These are phyloP conservation scores for Protodeltote pygarga DNA, from an alignment of 2,888 invertebrate species.

Conservation along the genomic window DNA sequence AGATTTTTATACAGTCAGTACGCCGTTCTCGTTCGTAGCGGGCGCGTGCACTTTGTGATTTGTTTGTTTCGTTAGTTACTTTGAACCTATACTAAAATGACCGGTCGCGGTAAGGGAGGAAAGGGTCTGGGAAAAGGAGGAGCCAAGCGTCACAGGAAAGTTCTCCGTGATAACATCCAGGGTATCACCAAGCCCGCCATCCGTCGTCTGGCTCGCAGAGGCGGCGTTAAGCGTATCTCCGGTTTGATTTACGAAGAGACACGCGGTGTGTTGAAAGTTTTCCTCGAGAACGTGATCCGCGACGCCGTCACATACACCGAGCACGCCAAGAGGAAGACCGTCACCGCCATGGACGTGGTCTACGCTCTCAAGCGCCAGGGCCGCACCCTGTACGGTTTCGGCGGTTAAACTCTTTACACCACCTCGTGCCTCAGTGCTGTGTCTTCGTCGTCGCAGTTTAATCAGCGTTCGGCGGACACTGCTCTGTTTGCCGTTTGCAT, in stretches of 20 bases:
- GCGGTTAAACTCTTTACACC: too few species aligned
- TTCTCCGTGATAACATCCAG: conserved; percentile 65
- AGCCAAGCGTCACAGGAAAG: conserved; percentile 92
- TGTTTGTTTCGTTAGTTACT: too few species aligned
- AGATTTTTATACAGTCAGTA: too few species aligned
- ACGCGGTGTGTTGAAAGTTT: conserved; percentile 92
- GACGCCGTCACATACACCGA: conserved; percentile 79
- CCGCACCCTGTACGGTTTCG: conserved; percentile 54
- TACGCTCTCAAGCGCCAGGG: conserved; percentile 91
- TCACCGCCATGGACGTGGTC: conserved; percentile 93
- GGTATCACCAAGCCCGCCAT: conserved; percentile 92
- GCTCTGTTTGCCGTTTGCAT: too few species aligned
- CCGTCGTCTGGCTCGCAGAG: conserved; percentile 74
- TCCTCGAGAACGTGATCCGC: conserved; percentile 85
- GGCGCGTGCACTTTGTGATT: too few species aligned
- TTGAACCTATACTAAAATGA: too few species aligned
- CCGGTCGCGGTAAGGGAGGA: conserved; percentile 91
- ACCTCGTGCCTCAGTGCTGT: too few species aligned
- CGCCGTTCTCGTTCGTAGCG: background rate
- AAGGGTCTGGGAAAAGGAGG: conserved; percentile 91
- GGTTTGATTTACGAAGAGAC: conserved; percentile 92
- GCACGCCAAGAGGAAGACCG: conserved; percentile 93
- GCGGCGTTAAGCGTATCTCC: conserved; percentile 89
- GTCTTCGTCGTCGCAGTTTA: too few species aligned
- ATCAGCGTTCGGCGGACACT: too few species aligned